Percentiles rank a stretch among this genome's conserved stretches.
These are phyloP conservation scores for Meteorus colon DNA, from an alignment of 2,888 invertebrate species.

Conservation along the genomic window DNA sequence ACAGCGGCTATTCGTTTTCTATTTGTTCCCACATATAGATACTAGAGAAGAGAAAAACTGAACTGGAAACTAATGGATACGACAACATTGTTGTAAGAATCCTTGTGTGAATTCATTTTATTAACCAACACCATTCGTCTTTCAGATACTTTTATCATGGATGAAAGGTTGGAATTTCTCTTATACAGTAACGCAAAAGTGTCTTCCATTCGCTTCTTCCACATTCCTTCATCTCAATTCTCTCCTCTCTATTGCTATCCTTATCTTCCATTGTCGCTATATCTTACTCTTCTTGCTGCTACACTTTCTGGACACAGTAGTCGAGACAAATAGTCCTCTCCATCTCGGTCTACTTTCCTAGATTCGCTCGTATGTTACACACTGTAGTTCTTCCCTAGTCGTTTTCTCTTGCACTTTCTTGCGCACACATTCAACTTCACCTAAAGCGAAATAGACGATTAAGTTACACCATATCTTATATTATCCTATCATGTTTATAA, in stretches of 20 bases:
- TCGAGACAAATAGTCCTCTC: conserved; percentile 38
- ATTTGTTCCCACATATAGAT: conserved; percentile 25
- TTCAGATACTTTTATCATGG: conserved; percentile 54
- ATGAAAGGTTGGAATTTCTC: conserved; percentile 42
- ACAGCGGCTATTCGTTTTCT: conserved; percentile 34
- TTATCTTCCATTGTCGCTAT: neutral
- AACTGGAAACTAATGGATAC: conserved; percentile 55
- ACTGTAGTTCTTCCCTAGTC: neutral
- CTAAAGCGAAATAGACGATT: neutral
- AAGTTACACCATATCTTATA: neutral
- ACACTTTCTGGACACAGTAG: conserved; percentile 12
- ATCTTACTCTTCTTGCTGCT: neutral
- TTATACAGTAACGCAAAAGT: neutral
- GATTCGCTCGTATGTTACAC: conserved; percentile 24
- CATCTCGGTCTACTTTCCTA: conserved; percentile 24
- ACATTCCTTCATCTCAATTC: no score
- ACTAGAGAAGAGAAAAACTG: conserved; percentile 18
- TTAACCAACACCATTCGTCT: conserved; percentile 63
- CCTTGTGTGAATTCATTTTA: conserved; percentile 61
- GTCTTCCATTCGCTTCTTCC: neutral
- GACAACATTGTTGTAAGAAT: conserved; percentile 50
- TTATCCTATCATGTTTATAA: neutral
- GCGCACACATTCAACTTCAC: neutral
- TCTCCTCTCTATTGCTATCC: neutral
- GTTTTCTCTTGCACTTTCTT: neutral